Evolutionary conservation across 2,888 invertebrate species (phyloP).

Genomic region (Hyposoter dolosus): DNA sequence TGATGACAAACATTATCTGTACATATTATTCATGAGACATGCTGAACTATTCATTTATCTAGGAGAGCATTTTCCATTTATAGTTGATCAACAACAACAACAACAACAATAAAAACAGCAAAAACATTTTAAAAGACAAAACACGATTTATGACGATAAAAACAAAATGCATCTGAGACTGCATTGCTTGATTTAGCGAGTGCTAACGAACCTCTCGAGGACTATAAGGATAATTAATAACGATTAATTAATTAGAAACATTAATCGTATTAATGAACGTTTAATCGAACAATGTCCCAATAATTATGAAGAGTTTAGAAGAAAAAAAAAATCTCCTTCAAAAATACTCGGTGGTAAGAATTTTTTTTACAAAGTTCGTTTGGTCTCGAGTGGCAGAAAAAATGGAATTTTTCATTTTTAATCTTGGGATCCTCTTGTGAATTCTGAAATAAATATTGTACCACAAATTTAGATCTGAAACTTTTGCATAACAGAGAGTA

Average conservation of each 20-base stretch:
- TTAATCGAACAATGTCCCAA: neutral
- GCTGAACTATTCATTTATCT: constrained; percentile 28
- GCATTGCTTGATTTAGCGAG: constrained; percentile 59
- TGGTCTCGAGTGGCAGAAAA: neutral
- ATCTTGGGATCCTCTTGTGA: neutral
- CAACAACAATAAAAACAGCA: neutral
- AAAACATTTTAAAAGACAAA: constrained; percentile 11
- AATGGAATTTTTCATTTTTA: neutral
- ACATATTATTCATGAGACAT: constrained; percentile 52
- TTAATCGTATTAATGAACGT: neutral
- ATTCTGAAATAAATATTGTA: neutral
- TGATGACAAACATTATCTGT: constrained; percentile 38
- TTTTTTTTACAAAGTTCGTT: neutral
- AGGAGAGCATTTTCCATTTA: constrained; percentile 25
- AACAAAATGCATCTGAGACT: constrained; percentile 58
- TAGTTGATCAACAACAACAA: constrained; percentile 14
- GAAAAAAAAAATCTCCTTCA: neutral
- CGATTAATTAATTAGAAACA: neutral
- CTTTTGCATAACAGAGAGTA: neutral
- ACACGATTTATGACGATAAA: constrained; percentile 11
- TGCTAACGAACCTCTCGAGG: constrained; percentile 30
- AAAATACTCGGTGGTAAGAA: neutral
- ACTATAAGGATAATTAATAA: neutral
- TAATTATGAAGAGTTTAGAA: neutral
- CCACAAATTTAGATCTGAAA: neutral